Evolutionary conservation across 1,140 invertebrate species (phyloP).

Genomic region (Oryzaephilus surinamensis): DNA sequence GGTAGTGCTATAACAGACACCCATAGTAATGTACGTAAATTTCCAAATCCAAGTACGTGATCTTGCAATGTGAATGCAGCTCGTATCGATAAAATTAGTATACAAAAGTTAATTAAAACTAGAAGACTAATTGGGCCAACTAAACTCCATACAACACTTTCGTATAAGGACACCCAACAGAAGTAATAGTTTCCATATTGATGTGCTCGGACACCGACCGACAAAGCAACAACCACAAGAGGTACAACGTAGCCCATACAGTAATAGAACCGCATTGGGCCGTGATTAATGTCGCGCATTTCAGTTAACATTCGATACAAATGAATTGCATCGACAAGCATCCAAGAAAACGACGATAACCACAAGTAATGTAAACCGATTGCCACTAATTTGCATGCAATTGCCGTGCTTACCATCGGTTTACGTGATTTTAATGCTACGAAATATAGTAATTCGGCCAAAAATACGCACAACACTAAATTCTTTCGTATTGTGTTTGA

Average conservation of each 20-base stretch:
- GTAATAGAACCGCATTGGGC: conserved; percentile 88
- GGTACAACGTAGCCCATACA: conserved; percentile 92
- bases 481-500: conserved; percentile 93
- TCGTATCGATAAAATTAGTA: conserved; percentile 73
- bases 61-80: conserved; percentile 87
- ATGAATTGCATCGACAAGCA: conserved; percentile 84
- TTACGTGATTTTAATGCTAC: conserved; percentile 71
- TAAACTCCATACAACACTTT: conserved; percentile 83
- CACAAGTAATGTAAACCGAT: conserved; percentile 90
- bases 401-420: conserved; percentile 59
- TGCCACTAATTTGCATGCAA: conserved; percentile 80
- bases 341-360: conserved; percentile 82
- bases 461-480: conserved; percentile 77
- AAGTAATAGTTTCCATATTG: conserved; percentile 91
- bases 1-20: conserved; percentile 69
- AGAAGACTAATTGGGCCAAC: conserved; percentile 73
- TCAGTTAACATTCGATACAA: conserved; percentile 91
- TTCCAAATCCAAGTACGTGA: conserved; percentile 81
- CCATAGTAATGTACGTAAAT: conserved; percentile 74
- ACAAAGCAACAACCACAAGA: conserved; percentile 80
- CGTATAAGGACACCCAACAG: conserved; percentile 90
- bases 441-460: conserved; percentile 76
- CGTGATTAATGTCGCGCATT: conserved; percentile 92
- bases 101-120: conserved; percentile 65
- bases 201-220: conserved; percentile 86